These are phyloP conservation scores for Scylla paramamosain DNA, from an alignment of 1,140 invertebrate genomes.

Conservation along the genomic window DNA sequence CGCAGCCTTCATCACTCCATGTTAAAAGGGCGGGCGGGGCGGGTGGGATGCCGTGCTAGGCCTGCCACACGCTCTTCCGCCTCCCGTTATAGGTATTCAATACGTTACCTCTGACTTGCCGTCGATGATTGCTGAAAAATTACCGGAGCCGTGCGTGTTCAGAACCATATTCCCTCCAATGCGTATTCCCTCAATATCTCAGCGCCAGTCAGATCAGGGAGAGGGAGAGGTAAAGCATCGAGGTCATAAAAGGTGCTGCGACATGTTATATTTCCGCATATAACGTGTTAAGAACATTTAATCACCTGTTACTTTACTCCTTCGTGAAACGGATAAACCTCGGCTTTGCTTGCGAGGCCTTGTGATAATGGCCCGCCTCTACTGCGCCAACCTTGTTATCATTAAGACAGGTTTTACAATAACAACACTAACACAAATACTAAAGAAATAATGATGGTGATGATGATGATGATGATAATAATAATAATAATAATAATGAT, in stretches of 20 bases:
- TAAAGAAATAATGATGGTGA: too few relatives aligned
- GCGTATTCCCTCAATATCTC: not conserved
- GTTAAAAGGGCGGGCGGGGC: not conserved
- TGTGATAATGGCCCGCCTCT: too few relatives aligned
- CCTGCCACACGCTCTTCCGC: not conserved
- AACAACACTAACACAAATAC: too few relatives aligned
- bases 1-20: not conserved
- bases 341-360: too few relatives aligned
- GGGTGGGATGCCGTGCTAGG: not conserved
- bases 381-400: too few relatives aligned
- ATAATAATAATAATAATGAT: too few relatives aligned
- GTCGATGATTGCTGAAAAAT: not conserved
- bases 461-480: too few relatives aligned
- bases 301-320: not conserved
- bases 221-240: too few relatives aligned
- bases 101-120: not conserved
- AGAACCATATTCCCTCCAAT: not conserved
- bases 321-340: too few relatives aligned
- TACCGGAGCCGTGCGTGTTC: not conserved
- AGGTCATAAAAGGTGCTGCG: not conserved
- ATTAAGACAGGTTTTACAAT: too few relatives aligned
- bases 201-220: not conserved
- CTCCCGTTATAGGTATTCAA: not conserved
- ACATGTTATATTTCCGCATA: not conserved
- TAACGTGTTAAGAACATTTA: too few relatives aligned